Base-by-base conservation (phyloP, 2,888 invertebrate species). In the Chloroclystis v-ata region DNA sequence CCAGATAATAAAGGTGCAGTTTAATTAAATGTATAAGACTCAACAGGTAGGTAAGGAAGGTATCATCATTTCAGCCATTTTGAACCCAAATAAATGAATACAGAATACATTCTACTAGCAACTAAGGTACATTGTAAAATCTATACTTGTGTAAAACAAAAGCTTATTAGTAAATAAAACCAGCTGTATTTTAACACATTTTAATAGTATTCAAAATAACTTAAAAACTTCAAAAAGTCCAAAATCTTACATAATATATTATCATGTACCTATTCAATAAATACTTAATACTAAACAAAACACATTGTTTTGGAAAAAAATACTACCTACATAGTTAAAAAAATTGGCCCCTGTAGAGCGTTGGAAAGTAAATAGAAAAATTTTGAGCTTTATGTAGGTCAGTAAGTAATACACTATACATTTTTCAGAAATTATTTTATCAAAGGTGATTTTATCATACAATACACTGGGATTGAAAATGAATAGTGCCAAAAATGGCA, bases 141-240 rank as follows among this genome's bases (percentile, higher is more conserved):
- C n/a, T n/a, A n/a, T n/a, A n/a, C n/a, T n/a, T n/a, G n/a, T n/a
- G n/a, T n/a, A n/a, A n/a, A n/a, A n/a, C n/a, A n/a, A n/a, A n/a
- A n/a, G n/a, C n/a, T n/a, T n/a, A 10, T 26, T 1, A 26, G 10
- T 14, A 46, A 37, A 24, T 33, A 38, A 26, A 24, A 32, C 28
- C 6, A 14, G 13, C 28, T 26, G 40, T 47, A 43, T 49, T 57
- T 73, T 80, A 86, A 85, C 79, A 77, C 83, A 69, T 82, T 83
- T 69, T 83, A 82, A 75, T 74, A 76, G 73, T 82, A 74, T 78
- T 80, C 72, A 69, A 68, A 87, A 86, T 85, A 86, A 87, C 78
- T 86, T 83, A 86, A 78, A 20, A 83, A 84, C 78, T 79, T 80
- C 78, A 75, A 82, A 59, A 84, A 70, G 75, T 81, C 74, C 68